Evolutionary conservation across 1,140 invertebrate species (phyloP).

Genomic region (Apis dorsata): DNA sequence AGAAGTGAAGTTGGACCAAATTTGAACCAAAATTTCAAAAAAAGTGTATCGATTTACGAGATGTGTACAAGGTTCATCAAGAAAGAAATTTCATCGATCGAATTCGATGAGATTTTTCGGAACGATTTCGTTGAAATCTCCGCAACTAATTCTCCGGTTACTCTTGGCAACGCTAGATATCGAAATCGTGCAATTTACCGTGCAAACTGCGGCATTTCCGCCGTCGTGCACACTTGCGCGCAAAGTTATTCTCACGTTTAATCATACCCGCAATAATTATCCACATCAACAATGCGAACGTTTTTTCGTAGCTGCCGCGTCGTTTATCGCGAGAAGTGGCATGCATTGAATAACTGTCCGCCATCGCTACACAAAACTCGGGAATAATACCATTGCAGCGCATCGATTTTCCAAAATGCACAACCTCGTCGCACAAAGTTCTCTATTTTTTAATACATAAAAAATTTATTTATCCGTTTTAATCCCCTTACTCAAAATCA

Average conservation of each 20-base stretch:
- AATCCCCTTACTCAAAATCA: no score
- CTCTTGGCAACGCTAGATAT: slow-evolving; percentile 30
- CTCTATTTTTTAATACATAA: background rate
- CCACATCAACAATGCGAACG: slow-evolving; percentile 37
- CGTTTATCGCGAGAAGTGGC: slow-evolving; percentile 14
- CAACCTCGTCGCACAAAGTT: background rate
- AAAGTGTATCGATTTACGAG: no score
- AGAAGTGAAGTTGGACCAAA: no score
- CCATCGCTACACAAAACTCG: background rate
- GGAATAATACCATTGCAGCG: background rate
- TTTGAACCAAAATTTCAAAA: background rate
- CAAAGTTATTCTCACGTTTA: slow-evolving; percentile 42
- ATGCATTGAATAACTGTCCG: background rate
- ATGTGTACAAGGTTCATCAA: no score
- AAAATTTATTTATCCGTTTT: no score
- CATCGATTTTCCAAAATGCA: background rate
- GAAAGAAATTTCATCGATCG: background rate
- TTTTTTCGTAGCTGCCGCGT: slow-evolving; percentile 38
- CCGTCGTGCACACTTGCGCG: slow-evolving; percentile 38
- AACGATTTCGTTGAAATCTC: slow-evolving; percentile 12
- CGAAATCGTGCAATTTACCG: slow-evolving; percentile 46
- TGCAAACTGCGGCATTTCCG: slow-evolving; percentile 40
- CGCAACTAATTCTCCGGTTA: slow-evolving; percentile 25
- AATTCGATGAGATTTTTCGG: background rate
- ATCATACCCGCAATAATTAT: slow-evolving; percentile 42